Evolutionary conservation across 2,888 invertebrate genomes (phyloP).

Genomic region (Helicoverpa assulta): DNA sequence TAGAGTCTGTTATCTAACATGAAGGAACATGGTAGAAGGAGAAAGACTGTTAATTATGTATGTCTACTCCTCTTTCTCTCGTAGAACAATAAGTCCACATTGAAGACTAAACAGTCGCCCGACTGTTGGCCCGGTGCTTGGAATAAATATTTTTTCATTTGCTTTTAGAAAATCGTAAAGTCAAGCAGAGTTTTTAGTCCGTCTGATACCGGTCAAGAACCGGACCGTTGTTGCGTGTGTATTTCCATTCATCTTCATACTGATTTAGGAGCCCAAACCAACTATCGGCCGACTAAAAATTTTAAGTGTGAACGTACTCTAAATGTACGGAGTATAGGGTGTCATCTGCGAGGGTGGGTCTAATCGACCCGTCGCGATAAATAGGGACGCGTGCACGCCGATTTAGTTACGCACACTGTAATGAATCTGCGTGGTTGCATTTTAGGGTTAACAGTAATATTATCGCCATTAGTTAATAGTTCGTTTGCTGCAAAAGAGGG

Average conservation of each 20-base stretch:
- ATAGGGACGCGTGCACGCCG: constrained; percentile 80
- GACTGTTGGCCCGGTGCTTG: no score
- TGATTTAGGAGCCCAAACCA: no score
- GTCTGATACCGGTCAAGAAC: no score
- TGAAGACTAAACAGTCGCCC: no score
- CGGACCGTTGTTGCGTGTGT: no score
- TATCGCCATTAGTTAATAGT: constrained; percentile 72
- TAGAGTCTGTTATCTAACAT: constrained; percentile 68
- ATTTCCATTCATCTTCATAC: no score
- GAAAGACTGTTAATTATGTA: constrained; percentile 59
- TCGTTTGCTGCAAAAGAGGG: constrained; percentile 57
- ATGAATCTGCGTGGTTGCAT: constrained; percentile 82
- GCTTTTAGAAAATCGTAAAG: no score
- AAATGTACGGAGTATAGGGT: constrained; percentile 63
- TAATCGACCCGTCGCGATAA: constrained; percentile 80
- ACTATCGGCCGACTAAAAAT: no score
- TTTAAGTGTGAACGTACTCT: constrained; percentile 30
- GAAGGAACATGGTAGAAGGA: constrained; percentile 62
- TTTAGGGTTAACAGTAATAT: constrained; percentile 80
- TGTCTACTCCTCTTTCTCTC: constrained; percentile 66
- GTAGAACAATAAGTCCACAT: constrained; percentile 60
- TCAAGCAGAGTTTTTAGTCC: no score
- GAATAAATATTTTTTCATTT: no score
- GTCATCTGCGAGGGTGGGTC: constrained; percentile 78
- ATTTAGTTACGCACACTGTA: constrained; percentile 82